Percentiles rank a stretch among this genome's conserved stretches.
Evolutionary conservation across 2,888 invertebrate genomes (phyloP).

Genomic region (Hirtodrosophila cameraria): DNA sequence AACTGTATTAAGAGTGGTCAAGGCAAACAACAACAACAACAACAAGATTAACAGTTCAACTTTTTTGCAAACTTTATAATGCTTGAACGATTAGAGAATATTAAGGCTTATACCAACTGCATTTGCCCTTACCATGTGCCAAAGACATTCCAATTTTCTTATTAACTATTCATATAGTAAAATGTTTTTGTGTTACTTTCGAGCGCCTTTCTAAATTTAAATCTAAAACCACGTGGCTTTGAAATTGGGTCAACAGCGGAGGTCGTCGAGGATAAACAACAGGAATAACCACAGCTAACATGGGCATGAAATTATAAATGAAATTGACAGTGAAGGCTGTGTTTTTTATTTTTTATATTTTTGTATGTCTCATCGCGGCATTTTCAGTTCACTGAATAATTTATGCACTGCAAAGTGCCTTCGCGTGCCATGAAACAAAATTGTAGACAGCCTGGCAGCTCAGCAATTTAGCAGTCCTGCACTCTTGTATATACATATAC

Average conservation of each 20-base stretch:
- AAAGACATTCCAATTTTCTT: conserved; percentile 58
- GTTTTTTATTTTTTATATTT: too few species aligned
- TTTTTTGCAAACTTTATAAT: conserved; percentile 58
- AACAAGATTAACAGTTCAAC: conserved; percentile 67
- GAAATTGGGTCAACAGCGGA: conserved; percentile 53
- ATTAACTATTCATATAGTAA: conserved; percentile 16
- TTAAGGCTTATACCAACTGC: conserved; percentile 17
- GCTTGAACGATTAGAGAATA: conserved; percentile 28
- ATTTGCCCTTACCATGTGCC: conserved; percentile 4
- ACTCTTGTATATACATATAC: conserved; percentile 4
- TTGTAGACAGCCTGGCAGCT: conserved; percentile 11
- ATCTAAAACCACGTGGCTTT: conserved; percentile 7
- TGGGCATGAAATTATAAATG: conserved; percentile 64
- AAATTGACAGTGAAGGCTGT: conserved; percentile 66
- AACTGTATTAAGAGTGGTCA: conserved; percentile 37
- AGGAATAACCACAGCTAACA: conserved; percentile 27
- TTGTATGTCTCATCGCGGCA: conserved; percentile 62
- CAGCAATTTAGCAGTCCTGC: conserved; percentile 25
- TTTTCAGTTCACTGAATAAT: conserved; percentile 70
- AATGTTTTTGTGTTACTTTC: conserved; percentile 3
- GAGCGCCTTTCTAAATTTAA: neutral
- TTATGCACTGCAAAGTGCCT: conserved; percentile 71
- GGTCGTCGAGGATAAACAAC: conserved; percentile 15
- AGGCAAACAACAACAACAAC: conserved; percentile 39
- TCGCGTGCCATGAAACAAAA: conserved; percentile 37